A percentile compares a stretch with the other conserved stretches of the same genome.
Conservation (phyloP, 2,888 invertebrate genomes). For the Chironomus tentans region DNA sequence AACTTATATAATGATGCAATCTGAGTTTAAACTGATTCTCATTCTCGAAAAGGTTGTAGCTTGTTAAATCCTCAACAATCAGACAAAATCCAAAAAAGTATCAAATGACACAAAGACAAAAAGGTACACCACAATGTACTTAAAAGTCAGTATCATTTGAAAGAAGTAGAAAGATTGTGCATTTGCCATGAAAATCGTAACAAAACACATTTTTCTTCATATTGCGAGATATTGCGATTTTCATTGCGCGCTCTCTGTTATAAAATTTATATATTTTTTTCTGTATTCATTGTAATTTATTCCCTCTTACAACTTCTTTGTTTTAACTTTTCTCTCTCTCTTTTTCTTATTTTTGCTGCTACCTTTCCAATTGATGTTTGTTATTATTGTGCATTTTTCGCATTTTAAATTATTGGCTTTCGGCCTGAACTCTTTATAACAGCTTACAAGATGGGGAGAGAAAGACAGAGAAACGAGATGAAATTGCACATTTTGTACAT, state of each 20-base stretch:
- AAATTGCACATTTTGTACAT: constrained; percentile 1
- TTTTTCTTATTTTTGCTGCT: background rate
- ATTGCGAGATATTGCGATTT: background rate
- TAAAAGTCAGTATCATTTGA: background rate
- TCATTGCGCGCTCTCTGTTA: background rate
- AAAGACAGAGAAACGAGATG: background rate
- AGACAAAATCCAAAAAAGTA: no score
- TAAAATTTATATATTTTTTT: background rate
- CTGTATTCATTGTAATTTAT: constrained; percentile 13
- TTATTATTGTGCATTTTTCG: constrained; percentile 15
- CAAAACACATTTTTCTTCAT: constrained; percentile 1
- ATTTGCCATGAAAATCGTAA: background rate
- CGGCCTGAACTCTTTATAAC: no score
- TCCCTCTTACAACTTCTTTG: constrained; percentile 23
- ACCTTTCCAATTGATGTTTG: background rate
- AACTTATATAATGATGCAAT: no score
- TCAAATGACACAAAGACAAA: no score
- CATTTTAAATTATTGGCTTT: constrained; percentile 24
- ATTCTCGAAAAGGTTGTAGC: no score
- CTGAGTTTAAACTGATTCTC: no score
- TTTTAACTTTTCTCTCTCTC: background rate
- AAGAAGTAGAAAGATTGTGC: background rate
- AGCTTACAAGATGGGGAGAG: background rate
- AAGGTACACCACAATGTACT: no score
- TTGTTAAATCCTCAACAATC: no score